Percentiles rank a stretch among this genome's conserved stretches.
phyloP scores from a whole-genome alignment of 1,140 invertebrate species.

The Achatina immaculata region DNA sequence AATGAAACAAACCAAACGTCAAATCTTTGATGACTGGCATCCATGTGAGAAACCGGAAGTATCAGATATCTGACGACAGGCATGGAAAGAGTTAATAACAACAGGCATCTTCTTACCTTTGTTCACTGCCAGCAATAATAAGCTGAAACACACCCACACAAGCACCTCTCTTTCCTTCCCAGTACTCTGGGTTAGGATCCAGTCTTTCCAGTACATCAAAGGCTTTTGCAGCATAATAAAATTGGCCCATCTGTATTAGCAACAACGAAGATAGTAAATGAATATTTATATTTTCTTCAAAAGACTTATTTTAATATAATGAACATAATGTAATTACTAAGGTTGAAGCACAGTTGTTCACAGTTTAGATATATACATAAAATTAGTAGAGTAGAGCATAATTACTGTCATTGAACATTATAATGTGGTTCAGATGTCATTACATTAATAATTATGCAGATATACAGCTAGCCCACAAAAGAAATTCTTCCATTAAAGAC shows the following conservation, averaged over 20 bases:
- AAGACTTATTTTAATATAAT: background rate
- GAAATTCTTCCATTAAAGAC: too few species aligned
- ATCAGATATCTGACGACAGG: too few species aligned
- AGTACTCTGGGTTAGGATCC: slow-evolving; percentile 95
- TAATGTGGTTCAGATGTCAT: too few species aligned
- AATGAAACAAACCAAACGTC: too few species aligned
- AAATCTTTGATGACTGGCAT: too few species aligned
- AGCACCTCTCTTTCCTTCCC: slow-evolving; percentile 96
- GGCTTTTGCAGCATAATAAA: slow-evolving; percentile 89
- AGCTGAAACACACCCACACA: slow-evolving; percentile 93
- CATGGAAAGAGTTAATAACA: too few species aligned
- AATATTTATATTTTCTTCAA: background rate
- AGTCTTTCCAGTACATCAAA: slow-evolving; percentile 78
- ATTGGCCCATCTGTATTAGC: slow-evolving; percentile 84
- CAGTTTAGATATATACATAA: too few species aligned
- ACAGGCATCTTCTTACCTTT: slow-evolving; percentile 78
- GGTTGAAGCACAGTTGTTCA: background rate
- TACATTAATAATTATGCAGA: too few species aligned
- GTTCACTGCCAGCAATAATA: slow-evolving; percentile 79
- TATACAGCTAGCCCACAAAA: too few species aligned
- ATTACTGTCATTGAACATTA: too few species aligned
- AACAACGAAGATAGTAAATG: slow-evolving; percentile 34
- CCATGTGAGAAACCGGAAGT: too few species aligned
- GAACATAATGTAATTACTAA: background rate
- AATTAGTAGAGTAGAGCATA: too few species aligned